A percentile compares a stretch with the other conserved stretches of the same genome.
Evolutionary conservation across 1,140 invertebrate genomes (phyloP).

Genomic region (Drosophila burlai): DNA sequence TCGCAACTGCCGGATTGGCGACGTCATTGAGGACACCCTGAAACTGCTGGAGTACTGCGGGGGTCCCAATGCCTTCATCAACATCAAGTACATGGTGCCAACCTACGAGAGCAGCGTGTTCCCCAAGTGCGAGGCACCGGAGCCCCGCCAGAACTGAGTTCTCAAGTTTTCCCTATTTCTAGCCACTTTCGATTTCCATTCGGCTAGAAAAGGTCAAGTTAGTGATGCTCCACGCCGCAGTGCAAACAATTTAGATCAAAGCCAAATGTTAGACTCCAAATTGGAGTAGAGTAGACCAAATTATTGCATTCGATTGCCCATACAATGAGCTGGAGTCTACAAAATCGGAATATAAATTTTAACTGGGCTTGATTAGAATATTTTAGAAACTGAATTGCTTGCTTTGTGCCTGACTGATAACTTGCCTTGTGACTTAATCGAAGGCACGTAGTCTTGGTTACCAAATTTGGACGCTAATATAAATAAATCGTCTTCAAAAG

Average conservation of each 20-base stretch:
- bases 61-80: slow-evolving; percentile 97
- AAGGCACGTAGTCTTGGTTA: background rate
- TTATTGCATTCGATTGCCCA: slow-evolving; percentile 1
- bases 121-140: slow-evolving; percentile 57
- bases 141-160: slow-evolving; percentile 86
- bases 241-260: background rate
- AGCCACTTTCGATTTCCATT: background rate
- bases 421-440: background rate
- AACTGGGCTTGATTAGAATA: background rate
- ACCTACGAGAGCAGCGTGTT: slow-evolving; percentile 97
- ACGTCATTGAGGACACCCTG: slow-evolving; percentile 96
- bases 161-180: background rate
- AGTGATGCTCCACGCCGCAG: background rate
- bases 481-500: background rate
- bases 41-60: slow-evolving; percentile 95
- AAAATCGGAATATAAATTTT: background rate
- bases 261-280: slow-evolving; percentile 13
- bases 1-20: slow-evolving; percentile 93
- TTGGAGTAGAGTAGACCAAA: slow-evolving; percentile 35
- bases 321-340: background rate
- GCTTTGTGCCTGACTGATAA: background rate
- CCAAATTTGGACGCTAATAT: background rate
- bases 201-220: slow-evolving; percentile 7
- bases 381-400: background rate
- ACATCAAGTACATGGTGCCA: slow-evolving; percentile 98